Percentiles rank a stretch among this genome's conserved stretches.
Conservation (phyloP, 1,140 invertebrate species). For the Sarcophaga bullata region DNA sequence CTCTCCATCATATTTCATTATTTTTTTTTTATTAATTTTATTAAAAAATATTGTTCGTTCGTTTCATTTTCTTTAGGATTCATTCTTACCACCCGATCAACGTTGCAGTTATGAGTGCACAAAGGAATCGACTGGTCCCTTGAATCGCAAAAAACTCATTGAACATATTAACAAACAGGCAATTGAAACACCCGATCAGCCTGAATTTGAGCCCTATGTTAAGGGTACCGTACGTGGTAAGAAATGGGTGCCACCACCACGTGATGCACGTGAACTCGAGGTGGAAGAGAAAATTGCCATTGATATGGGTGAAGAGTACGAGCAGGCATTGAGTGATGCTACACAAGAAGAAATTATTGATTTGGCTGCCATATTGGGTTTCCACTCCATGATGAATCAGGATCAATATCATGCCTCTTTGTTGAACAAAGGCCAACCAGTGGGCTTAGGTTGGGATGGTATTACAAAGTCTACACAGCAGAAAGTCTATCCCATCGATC, state of each 20-base stretch:
- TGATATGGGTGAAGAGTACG: slow-evolving; percentile 95
- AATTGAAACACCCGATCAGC: slow-evolving; percentile 95
- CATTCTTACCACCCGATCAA: slow-evolving; percentile 94
- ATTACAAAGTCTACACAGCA: slow-evolving; percentile 94
- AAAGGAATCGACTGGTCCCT: slow-evolving; percentile 93
- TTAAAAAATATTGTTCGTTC: too few relatives aligned
- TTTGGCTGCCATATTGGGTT: slow-evolving; percentile 97
- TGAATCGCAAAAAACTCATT: slow-evolving; percentile 95
- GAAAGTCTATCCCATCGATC: slow-evolving; percentile 90
- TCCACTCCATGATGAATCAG: slow-evolving; percentile 99
- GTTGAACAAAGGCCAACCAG: slow-evolving; percentile 88
- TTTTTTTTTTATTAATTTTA: slow-evolving; percentile 39
- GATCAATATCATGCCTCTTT: slow-evolving; percentile 98
- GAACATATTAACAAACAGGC: slow-evolving; percentile 98
- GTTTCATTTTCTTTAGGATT: slow-evolving; percentile 95
- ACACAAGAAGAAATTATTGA: slow-evolving; percentile 99
- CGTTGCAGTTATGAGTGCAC: slow-evolving; percentile 95
- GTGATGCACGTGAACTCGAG: slow-evolving; percentile 81
- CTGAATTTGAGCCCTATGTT: slow-evolving; percentile 93
- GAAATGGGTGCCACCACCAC: slow-evolving; percentile 92
- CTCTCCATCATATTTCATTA: not conserved
- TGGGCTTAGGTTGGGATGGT: slow-evolving; percentile 89
- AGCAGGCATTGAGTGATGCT: slow-evolving; percentile 88
- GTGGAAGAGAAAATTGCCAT: slow-evolving; percentile 91
- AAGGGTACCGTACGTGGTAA: slow-evolving; percentile 90